Conservation (phyloP, 2,113 vertebrate species). For the Zosterops lateralis region DNA sequence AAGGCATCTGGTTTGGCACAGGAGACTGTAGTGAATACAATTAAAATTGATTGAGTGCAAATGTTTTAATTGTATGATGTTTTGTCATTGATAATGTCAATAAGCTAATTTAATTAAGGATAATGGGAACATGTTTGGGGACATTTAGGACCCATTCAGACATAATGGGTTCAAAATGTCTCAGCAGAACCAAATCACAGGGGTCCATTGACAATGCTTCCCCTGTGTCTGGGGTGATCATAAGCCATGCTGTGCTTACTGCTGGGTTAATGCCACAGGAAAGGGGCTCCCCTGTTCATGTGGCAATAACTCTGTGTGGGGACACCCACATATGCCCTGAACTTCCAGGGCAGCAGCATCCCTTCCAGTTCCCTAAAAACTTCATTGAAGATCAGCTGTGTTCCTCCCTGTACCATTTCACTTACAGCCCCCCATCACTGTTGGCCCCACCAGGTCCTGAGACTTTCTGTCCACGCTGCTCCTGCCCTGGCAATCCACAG, state of each 20-base stretch:
- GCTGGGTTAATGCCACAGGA: background rate
- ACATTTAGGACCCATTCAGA: background rate
- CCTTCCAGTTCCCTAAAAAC: background rate
- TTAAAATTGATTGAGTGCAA: constrained; percentile 67
- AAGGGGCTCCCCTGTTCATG: fast-evolving
- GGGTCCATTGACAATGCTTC: background rate
- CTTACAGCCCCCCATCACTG: background rate
- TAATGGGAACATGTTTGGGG: constrained; percentile 28
- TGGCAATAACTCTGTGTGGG: background rate
- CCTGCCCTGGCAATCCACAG: background rate
- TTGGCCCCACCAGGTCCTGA: background rate
- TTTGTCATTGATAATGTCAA: constrained; percentile 43
- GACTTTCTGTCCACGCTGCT: background rate
- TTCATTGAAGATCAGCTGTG: background rate
- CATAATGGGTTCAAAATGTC: constrained; percentile 21
- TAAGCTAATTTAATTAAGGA: constrained; percentile 28
- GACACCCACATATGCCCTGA: background rate
- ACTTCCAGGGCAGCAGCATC: background rate
- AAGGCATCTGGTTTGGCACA: constrained; percentile 47
- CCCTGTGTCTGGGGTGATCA: background rate
- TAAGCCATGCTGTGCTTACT: background rate
- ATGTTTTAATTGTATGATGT: constrained; percentile 57
- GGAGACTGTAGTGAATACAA: background rate
- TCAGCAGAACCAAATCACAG: background rate
- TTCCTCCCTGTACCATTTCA: background rate